These are phyloP conservation scores for Agriopis marginaria DNA, from an alignment of 2,888 invertebrate genomes.

Conservation along the genomic window DNA sequence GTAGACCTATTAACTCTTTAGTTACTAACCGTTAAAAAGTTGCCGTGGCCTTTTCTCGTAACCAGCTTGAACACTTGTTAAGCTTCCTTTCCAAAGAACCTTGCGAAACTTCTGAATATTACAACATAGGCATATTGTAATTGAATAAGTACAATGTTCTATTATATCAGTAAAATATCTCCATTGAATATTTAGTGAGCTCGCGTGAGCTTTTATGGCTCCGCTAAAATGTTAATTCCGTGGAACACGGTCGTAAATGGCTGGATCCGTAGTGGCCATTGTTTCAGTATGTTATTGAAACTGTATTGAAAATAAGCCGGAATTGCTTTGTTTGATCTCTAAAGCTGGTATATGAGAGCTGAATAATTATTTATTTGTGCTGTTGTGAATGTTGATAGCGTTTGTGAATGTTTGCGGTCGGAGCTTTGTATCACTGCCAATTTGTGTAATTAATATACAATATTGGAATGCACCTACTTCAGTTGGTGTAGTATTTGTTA, in stretches of 20 bases:
- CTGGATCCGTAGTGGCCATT: slow-evolving; percentile 64
- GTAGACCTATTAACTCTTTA: no score
- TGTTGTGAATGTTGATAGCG: slow-evolving; percentile 41
- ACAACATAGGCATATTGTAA: slow-evolving; percentile 10
- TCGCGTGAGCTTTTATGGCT: slow-evolving; percentile 74
- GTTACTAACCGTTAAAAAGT: neutral
- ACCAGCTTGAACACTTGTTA: slow-evolving; percentile 3
- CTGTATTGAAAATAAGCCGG: slow-evolving; percentile 65
- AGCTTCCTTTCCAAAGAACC: neutral
- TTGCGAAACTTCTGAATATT: slow-evolving; percentile 4
- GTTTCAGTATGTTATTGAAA: slow-evolving; percentile 68
- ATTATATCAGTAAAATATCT: slow-evolving; percentile 62
- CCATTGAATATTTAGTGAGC: slow-evolving; percentile 66
- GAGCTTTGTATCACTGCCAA: slow-evolving; percentile 9
- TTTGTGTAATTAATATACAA: slow-evolving; percentile 16
- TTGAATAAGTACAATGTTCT: slow-evolving; percentile 42
- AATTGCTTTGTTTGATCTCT: slow-evolving; percentile 62
- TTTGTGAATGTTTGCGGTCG: slow-evolving; percentile 19
- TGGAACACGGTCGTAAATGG: slow-evolving; percentile 73
- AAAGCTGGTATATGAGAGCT: slow-evolving; percentile 47
- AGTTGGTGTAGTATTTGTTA: neutral
- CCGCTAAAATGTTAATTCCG: slow-evolving; percentile 75
- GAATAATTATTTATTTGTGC: slow-evolving; percentile 38
- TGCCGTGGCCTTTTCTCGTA: slow-evolving; percentile 1
- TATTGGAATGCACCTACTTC: neutral